phyloP scores from a whole-genome alignment of 2,797 vertebrate species.

The Rhinophrynus dorsalis region DNA sequence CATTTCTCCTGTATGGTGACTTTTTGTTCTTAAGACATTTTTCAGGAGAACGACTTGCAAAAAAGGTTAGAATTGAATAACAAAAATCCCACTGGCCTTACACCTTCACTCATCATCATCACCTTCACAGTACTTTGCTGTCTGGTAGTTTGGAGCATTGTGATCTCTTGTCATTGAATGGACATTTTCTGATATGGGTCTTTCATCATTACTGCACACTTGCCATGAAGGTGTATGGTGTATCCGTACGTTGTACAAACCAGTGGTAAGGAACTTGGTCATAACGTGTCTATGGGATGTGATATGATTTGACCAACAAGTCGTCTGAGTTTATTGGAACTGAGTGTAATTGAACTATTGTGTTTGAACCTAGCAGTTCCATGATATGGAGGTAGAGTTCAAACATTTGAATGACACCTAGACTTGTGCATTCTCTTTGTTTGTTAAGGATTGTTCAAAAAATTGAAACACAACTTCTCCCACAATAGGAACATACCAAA shows the following conservation, averaged over 20 bases:
- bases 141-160: slow-evolving; percentile 68
- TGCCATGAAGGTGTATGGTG: slow-evolving; percentile 63
- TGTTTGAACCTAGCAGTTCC: slow-evolving; percentile 66
- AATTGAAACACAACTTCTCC: slow-evolving; percentile 69
- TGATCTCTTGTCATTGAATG: slow-evolving; percentile 71
- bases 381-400: slow-evolving; percentile 62
- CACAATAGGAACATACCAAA: slow-evolving; percentile 74
- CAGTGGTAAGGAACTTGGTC: slow-evolving; percentile 73
- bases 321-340: slow-evolving; percentile 70
- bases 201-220: slow-evolving; percentile 62
- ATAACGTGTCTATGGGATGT: slow-evolving; percentile 79
- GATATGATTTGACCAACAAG: slow-evolving; percentile 63
- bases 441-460: slow-evolving; percentile 81
- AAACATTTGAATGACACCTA: slow-evolving; percentile 73
- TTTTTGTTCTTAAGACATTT: slow-evolving; percentile 85
- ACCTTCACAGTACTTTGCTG: slow-evolving; percentile 75
- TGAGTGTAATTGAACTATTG: slow-evolving; percentile 65
- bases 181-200: slow-evolving; percentile 74
- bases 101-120: slow-evolving; percentile 76
- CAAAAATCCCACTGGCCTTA: slow-evolving; percentile 75
- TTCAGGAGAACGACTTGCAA: slow-evolving; percentile 84
- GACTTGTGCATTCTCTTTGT: slow-evolving; percentile 95
- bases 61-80: slow-evolving; percentile 52
- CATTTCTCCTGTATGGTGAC: slow-evolving; percentile 86
- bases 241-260: slow-evolving; percentile 61